These are phyloP conservation scores for Pecten maximus DNA, from an alignment of 2,888 invertebrate genomes.

Conservation along the genomic window DNA sequence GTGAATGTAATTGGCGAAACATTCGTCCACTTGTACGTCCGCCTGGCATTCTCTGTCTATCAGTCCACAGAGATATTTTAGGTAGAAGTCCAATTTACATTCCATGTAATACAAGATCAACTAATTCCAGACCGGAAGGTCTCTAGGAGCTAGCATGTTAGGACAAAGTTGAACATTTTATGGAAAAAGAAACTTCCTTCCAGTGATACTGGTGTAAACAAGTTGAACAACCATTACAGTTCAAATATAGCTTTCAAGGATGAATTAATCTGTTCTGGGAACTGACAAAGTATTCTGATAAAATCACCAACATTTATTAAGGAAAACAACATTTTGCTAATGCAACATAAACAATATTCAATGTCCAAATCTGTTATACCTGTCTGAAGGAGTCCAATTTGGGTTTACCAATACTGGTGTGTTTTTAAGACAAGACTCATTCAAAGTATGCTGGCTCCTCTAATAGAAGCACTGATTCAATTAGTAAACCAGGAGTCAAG, in stretches of 20 bases:
- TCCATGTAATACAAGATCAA: not conserved
- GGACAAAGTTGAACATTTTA: not conserved
- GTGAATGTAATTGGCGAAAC: not conserved
- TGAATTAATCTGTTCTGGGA: not conserved
- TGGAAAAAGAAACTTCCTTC: not conserved
- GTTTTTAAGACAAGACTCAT: not conserved
- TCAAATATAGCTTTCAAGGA: not conserved
- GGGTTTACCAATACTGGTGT: not conserved
- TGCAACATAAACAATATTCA: not conserved
- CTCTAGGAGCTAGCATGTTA: not conserved
- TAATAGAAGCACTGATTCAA: not conserved
- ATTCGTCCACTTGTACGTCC: not conserved
- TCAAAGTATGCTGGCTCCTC: not conserved
- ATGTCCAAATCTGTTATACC: not conserved
- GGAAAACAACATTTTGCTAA: not conserved
- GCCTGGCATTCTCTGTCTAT: not conserved
- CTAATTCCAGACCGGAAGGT: not conserved
- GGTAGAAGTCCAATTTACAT: not conserved
- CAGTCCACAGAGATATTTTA: not conserved
- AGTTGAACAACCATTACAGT: not conserved
- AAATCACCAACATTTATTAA: not conserved
- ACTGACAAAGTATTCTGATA: not conserved
- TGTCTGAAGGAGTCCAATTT: not conserved
- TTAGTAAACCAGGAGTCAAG: not conserved
- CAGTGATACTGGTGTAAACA: not conserved